Evolutionary conservation across 2,797 vertebrate genomes (phyloP).

Genomic region (Oceanodroma leucorhoa): DNA sequence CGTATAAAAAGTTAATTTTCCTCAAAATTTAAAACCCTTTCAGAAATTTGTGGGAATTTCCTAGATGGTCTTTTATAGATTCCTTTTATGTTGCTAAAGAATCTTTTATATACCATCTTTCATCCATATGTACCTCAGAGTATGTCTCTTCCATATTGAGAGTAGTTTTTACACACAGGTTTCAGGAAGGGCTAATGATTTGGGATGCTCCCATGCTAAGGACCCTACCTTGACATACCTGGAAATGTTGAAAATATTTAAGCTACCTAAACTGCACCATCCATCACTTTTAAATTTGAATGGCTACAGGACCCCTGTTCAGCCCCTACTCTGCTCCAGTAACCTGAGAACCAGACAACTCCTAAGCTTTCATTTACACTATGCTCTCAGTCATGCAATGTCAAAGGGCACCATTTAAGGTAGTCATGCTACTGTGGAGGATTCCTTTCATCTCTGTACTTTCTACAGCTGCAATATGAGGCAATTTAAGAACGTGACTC

Average conservation of each 20-base stretch:
- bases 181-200: background rate
- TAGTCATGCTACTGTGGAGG: background rate
- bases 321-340: background rate
- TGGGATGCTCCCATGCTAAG: background rate
- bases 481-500: background rate
- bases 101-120: background rate
- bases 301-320: background rate
- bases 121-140: background rate
- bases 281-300: background rate
- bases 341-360: background rate
- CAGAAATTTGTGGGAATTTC: background rate
- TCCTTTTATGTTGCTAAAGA: background rate
- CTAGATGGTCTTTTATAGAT: background rate
- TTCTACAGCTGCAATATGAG: background rate
- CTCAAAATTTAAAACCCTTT: background rate
- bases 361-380: background rate
- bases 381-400: background rate
- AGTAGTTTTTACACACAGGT: background rate
- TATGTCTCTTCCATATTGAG: background rate
- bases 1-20: background rate
- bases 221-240: background rate
- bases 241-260: background rate
- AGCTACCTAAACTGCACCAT: background rate
- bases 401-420: background rate
- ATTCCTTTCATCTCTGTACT: background rate